Evolutionary conservation across 1,140 invertebrate species (phyloP).

Genomic region (Drosophila littoralis): DNA sequence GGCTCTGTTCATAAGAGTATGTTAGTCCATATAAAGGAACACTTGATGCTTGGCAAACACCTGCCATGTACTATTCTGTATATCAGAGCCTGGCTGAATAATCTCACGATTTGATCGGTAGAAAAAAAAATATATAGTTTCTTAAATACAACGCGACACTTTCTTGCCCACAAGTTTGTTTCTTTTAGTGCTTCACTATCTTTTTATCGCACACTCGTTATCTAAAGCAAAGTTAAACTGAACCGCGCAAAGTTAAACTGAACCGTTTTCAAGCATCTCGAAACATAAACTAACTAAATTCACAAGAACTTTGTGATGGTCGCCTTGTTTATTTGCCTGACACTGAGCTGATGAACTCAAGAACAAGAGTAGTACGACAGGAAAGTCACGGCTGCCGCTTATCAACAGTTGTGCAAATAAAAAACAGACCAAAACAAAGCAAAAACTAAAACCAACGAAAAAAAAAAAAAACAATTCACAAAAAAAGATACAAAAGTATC

Average conservation of each 20-base stretch:
- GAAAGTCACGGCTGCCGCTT: conserved; percentile 15
- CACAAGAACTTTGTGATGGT: neutral
- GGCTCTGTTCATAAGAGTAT: too few relatives aligned
- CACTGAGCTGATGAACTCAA: conserved; percentile 6
- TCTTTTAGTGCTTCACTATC: neutral
- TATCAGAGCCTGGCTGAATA: too few relatives aligned
- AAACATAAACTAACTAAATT: neutral
- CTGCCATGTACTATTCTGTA: too few relatives aligned
- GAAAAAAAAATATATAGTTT: neutral
- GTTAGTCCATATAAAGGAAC: too few relatives aligned
- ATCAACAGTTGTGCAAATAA: conserved; percentile 39
- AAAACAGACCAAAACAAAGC: neutral
- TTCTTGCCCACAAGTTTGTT: too few relatives aligned
- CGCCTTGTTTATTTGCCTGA: conserved; percentile 1
- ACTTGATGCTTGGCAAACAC: too few relatives aligned
- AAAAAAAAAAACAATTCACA: neutral
- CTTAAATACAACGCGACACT: too few relatives aligned
- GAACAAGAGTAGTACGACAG: neutral
- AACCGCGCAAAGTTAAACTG: conserved; percentile 4
- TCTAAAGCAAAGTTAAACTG: conserved; percentile 1
- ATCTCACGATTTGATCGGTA: neutral
- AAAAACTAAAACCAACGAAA: too few relatives aligned
- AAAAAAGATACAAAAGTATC: conserved; percentile 1
- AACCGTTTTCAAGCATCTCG: conserved; percentile 2
- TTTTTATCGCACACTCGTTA: neutral